These are phyloP conservation scores for Tachina fera DNA, from an alignment of 2,888 invertebrate genomes.

Conservation along the genomic window DNA sequence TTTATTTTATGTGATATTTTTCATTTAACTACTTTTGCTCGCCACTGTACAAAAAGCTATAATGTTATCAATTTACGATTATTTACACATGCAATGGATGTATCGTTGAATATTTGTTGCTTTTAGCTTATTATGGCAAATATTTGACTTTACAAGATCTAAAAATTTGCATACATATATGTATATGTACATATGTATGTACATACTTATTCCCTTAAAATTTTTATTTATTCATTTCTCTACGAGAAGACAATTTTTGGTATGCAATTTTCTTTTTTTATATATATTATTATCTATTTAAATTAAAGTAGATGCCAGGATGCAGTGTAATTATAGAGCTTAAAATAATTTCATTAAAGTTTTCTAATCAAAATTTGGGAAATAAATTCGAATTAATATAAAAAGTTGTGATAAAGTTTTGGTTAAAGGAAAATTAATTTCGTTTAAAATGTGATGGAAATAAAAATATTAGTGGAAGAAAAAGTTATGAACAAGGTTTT, in stretches of 20 bases:
- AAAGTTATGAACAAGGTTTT: no score
- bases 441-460: background rate
- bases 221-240: background rate
- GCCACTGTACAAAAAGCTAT: background rate
- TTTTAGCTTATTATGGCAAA: conserved; percentile 38
- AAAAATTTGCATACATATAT: no score
- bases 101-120: conserved; percentile 29
- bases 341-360: background rate
- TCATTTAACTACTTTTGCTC: no score
- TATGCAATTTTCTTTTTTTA: conserved; percentile 14
- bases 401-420: background rate
- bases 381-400: background rate
- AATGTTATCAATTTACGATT: conserved; percentile 26
- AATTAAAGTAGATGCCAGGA: background rate
- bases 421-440: background rate
- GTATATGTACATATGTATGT: no score
- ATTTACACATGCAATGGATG: conserved; percentile 48
- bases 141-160: conserved; percentile 30
- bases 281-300: background rate
- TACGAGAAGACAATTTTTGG: background rate
- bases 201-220: background rate
- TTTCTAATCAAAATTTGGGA: background rate
- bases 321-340: background rate
- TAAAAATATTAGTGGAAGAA: no score
- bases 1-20: no score